Conservation (phyloP, 1,140 invertebrate genomes). For the Hylyphantes graminicola region DNA sequence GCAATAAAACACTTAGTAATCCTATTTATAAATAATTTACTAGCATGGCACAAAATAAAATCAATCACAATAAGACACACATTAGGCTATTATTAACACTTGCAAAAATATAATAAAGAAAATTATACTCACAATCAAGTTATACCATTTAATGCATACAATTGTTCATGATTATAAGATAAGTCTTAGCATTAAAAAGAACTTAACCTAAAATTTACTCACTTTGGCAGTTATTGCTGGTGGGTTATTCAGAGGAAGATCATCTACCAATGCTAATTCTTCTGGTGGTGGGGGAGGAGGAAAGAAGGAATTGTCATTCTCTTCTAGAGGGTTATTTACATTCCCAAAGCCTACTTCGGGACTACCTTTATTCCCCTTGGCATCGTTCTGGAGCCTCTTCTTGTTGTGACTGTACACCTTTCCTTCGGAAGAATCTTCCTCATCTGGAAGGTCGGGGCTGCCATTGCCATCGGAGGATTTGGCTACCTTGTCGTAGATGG, state of each 20-base stretch:
- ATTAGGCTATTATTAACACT: no score
- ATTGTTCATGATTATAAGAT: no score
- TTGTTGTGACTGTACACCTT: constrained; percentile 58
- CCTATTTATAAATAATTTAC: no score
- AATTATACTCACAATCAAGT: no score
- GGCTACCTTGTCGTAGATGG: constrained; percentile 63
- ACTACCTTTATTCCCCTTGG: constrained; percentile 6
- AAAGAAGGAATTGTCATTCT: constrained; percentile 51
- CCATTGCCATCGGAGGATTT: constrained; percentile 48
- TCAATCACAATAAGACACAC: no score
- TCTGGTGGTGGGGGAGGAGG: constrained; percentile 62
- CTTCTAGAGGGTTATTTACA: constrained; percentile 43
- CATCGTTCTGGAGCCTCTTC: constrained; percentile 20
- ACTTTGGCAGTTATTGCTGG: constrained; percentile 71
- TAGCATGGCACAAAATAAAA: no score
- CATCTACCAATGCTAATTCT: constrained; percentile 57
- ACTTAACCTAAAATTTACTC: not conserved
- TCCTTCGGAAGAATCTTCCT: constrained; percentile 55
- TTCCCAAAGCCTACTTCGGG: constrained; percentile 32
- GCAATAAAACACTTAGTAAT: no score
- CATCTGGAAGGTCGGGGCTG: constrained; percentile 45
- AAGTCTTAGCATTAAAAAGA: no score
- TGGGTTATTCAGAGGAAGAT: constrained; percentile 65
- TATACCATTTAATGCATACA: no score
- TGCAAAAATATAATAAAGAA: no score